Percentiles rank a stretch among this genome's conserved stretches.
Conservation (phyloP, 1,140 invertebrate species). For the Diachasma alloeum region DNA sequence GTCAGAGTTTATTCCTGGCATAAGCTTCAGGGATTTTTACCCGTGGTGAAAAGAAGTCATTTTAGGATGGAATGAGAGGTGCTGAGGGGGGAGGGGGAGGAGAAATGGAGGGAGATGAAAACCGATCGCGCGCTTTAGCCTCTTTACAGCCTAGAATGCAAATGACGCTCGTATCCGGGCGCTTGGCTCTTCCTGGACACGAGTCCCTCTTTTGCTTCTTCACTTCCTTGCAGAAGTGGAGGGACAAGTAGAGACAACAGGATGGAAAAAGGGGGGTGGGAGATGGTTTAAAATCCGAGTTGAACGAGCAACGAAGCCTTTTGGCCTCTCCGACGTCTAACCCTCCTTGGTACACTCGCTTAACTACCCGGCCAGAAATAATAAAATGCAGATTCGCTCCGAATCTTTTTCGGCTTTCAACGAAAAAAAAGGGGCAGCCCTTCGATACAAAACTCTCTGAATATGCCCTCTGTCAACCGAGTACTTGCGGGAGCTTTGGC, state of each 20-base stretch:
- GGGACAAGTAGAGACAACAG: constrained; percentile 23
- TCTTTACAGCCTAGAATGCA: constrained; percentile 58
- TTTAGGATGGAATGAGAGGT: constrained; percentile 29
- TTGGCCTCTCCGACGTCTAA: not conserved
- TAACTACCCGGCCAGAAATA: constrained; percentile 55
- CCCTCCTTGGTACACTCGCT: constrained; percentile 34
- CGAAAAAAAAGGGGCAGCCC: not conserved
- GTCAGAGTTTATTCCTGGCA: constrained; percentile 50
- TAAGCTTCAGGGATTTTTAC: constrained; percentile 41
- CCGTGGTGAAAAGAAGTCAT: constrained; percentile 23
- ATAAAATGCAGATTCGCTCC: constrained; percentile 57
- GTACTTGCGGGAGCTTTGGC: constrained; percentile 26
- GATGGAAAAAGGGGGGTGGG: constrained; percentile 15
- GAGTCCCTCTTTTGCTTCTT: constrained; percentile 12
- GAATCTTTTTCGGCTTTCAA: constrained; percentile 20
- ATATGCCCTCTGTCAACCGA: not conserved
- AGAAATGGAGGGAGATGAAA: constrained; percentile 17
- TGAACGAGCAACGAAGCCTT: constrained; percentile 20
- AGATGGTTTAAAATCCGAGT: constrained; percentile 15
- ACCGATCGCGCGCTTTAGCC: constrained; percentile 45
- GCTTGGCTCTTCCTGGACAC: constrained; percentile 42
- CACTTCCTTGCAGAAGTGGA: constrained; percentile 20
- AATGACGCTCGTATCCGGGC: constrained; percentile 54
- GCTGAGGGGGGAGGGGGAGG: not conserved
- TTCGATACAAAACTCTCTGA: not conserved